A percentile compares a stretch with the other conserved stretches of the same genome.
Evolutionary conservation across 2,797 vertebrate genomes (phyloP).

Genomic region (Margarornis squamiger): DNA sequence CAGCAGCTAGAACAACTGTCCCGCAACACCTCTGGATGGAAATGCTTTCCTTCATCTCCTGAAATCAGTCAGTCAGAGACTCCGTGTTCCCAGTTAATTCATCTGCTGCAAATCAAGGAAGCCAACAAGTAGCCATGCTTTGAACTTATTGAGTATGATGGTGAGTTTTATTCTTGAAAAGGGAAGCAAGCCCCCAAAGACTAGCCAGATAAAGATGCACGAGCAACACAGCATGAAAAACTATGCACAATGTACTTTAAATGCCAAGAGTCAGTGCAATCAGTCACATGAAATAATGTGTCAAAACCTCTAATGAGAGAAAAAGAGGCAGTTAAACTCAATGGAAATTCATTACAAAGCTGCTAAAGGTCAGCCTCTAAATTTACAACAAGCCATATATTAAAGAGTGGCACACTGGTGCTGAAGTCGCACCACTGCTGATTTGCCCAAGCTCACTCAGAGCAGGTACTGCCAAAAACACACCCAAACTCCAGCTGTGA

Average conservation of each 20-base stretch:
- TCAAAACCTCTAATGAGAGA: neutral
- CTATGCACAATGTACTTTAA: neutral
- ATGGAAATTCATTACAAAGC: neutral
- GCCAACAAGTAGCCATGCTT: neutral
- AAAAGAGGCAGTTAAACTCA: neutral
- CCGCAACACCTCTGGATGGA: neutral
- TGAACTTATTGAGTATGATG: neutral
- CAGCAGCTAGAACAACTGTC: neutral
- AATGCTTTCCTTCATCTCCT: neutral
- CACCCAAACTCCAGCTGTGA: neutral
- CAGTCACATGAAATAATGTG: neutral
- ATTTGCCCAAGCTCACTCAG: neutral
- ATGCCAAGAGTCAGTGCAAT: neutral
- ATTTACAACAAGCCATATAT: neutral
- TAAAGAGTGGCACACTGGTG: accelerated
- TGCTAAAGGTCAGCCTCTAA: slow-evolving; percentile 12
- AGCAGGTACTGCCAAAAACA: accelerated
- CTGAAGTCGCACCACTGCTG: neutral
- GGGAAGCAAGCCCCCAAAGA: neutral
- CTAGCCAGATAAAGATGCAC: neutral
- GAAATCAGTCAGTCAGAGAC: neutral
- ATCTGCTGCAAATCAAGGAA: neutral
- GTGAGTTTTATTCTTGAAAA: neutral
- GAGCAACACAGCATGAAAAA: neutral
- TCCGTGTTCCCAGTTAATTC: neutral